phyloP scores from a whole-genome alignment of 64 coral and sea anemone species.

The Acropora yongei region DNA sequence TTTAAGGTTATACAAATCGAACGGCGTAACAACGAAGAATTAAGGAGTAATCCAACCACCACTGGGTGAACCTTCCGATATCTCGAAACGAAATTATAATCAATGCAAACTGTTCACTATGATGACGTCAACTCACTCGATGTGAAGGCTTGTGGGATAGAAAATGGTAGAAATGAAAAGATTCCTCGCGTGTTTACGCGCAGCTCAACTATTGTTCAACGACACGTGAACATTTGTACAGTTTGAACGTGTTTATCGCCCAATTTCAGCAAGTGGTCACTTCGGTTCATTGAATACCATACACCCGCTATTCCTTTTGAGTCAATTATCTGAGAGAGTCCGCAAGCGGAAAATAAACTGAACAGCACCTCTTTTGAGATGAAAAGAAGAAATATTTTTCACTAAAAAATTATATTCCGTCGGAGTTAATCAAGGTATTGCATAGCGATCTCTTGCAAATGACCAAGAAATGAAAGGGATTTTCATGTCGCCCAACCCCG shows the following conservation, averaged over 20 bases:
- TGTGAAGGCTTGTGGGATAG: slow-evolving; percentile 32
- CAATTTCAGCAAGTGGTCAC: slow-evolving; percentile 10
- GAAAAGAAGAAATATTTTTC: neutral
- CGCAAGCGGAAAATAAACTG: neutral
- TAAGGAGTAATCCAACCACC: slow-evolving; percentile 1
- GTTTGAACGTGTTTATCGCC: slow-evolving; percentile 18
- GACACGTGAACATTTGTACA: neutral
- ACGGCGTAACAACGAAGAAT: neutral
- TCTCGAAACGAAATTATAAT: slow-evolving; percentile 22
- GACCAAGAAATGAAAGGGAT: too few species aligned
- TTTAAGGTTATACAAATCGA: slow-evolving; percentile 9
- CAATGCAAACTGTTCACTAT: slow-evolving; percentile 30
- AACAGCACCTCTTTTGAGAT: neutral
- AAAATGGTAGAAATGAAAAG: neutral
- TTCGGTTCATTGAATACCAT: slow-evolving; percentile 32
- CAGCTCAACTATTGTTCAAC: neutral
- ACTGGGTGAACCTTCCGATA: neutral
- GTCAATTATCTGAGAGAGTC: neutral
- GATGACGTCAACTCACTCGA: slow-evolving; percentile 46
- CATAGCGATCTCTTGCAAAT: too few species aligned
- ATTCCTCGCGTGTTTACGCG: slow-evolving; percentile 24
- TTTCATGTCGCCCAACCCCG: neutral
- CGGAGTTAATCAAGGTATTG: too few species aligned
- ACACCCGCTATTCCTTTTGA: neutral
- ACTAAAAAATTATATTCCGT: too few species aligned